Evolutionary conservation across 1,140 invertebrate species (phyloP).

Genomic region (Lordiphosa stackelbergi): DNA sequence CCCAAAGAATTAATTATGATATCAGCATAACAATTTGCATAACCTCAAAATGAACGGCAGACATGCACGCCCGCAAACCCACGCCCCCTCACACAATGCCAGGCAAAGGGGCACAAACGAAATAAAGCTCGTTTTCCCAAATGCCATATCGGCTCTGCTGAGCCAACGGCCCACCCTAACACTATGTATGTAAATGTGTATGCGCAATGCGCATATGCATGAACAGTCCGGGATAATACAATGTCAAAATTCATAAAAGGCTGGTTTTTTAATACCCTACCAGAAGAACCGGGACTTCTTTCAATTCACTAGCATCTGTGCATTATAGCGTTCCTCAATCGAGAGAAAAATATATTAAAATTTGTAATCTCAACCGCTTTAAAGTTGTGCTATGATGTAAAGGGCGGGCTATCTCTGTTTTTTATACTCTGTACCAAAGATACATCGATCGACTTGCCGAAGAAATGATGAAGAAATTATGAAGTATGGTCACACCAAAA

Average conservation of each 20-base stretch:
- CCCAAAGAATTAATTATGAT: conserved; percentile 73
- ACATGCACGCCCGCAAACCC: conserved; percentile 25
- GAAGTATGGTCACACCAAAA: no score
- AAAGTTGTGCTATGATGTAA: no score
- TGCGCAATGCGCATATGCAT: conserved; percentile 55
- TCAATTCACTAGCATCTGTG: no score
- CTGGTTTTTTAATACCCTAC: neutral
- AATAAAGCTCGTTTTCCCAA: conserved; percentile 68
- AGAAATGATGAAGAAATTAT: no score
- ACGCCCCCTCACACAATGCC: conserved; percentile 17
- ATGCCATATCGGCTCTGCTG: conserved; percentile 69
- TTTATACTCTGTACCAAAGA: no score
- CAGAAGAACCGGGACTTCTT: no score
- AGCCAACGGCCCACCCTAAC: conserved; percentile 16
- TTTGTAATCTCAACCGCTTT: no score
- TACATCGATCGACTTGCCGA: no score
- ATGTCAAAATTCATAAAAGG: no score
- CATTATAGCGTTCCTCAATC: no score
- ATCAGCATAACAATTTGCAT: conserved; percentile 75
- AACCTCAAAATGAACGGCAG: conserved; percentile 69
- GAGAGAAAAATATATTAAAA: no score
- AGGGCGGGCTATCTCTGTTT: no score
- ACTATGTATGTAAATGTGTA: conserved; percentile 47
- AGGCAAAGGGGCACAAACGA: conserved; percentile 35
- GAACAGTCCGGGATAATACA: conserved; percentile 33